Evolutionary conservation across 2,113 vertebrate genomes (phyloP).

Genomic region (Microcebus ravelobensis): DNA sequence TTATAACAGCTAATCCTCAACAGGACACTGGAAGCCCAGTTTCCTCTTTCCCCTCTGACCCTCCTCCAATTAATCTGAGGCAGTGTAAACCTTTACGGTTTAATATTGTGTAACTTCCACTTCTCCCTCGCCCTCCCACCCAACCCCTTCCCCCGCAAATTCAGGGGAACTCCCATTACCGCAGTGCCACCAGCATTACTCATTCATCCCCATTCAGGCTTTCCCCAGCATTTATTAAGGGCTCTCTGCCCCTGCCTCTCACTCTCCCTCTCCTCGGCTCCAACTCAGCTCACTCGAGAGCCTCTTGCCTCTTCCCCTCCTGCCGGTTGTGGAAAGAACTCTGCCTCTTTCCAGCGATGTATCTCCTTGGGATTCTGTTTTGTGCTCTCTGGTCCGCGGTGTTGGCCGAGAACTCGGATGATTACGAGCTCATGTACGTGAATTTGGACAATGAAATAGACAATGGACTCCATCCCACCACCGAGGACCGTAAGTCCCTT

Average conservation of each 20-base stretch:
- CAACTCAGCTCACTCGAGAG: neutral
- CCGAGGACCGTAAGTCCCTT: constrained; percentile 86
- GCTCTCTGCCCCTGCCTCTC: constrained; percentile 44
- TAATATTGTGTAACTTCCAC: constrained; percentile 77
- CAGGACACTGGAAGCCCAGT: neutral
- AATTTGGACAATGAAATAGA: constrained; percentile 88
- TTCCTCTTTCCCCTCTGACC: constrained; percentile 33
- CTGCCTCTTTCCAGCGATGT: constrained; percentile 76
- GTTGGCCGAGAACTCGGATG: constrained; percentile 76
- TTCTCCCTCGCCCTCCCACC: constrained; percentile 66
- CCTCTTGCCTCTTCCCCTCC: neutral
- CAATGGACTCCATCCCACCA: constrained; percentile 85
- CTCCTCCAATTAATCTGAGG: constrained; percentile 62
- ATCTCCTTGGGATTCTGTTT: constrained; percentile 78
- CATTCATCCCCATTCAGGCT: constrained; percentile 83
- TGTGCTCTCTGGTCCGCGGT: constrained; percentile 81
- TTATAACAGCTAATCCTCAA: neutral
- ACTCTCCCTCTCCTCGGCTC: constrained; percentile 41
- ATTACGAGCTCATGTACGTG: constrained; percentile 87
- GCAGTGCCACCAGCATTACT: constrained; percentile 88
- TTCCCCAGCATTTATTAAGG: constrained; percentile 82
- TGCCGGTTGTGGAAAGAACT: neutral
- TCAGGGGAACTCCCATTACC: constrained; percentile 83
- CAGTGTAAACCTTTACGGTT: constrained; percentile 65
- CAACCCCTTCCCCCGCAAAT: constrained; percentile 68